These are phyloP conservation scores for Halocynthia aurantium DNA, from an alignment of 23 tunicate genomes.

Conservation along the genomic window DNA sequence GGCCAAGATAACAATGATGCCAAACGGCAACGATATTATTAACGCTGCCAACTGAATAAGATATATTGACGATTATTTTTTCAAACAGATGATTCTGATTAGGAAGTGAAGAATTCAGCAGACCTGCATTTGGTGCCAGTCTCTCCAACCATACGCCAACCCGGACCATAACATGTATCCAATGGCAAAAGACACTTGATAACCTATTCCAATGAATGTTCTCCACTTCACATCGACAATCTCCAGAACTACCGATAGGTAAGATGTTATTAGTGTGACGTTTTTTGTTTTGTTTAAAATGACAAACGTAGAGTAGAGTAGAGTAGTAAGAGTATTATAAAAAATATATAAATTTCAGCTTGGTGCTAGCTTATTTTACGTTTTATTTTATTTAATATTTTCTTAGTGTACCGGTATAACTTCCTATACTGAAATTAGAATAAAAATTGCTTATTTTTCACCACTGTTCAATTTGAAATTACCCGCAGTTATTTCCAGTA, in stretches of 20 bases:
- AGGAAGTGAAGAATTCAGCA: background rate
- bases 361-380: too few relatives aligned
- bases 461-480: too few relatives aligned
- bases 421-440: too few relatives aligned
- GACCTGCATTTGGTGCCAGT: slow-evolving; percentile 54
- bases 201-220: slow-evolving; percentile 64
- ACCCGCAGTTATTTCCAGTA: too few relatives aligned
- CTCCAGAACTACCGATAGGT: slow-evolving; percentile 95
- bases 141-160: slow-evolving; percentile 69
- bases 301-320: too few relatives aligned
- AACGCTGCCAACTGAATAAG: slow-evolving; percentile 8
- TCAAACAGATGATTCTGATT: background rate
- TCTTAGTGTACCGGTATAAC: too few relatives aligned
- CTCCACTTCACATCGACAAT: slow-evolving; percentile 66
- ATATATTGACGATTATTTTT: background rate
- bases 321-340: too few relatives aligned
- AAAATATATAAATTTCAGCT: too few relatives aligned
- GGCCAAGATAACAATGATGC: slow-evolving; percentile 3
- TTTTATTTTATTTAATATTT: too few relatives aligned
- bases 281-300: too few relatives aligned
- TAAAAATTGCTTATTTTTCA: too few relatives aligned
- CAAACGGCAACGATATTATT: slow-evolving; percentile 7
- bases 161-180: slow-evolving; percentile 95
- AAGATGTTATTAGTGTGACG: too few relatives aligned
- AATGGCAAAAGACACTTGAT: slow-evolving; percentile 76